Conservation (phyloP, 64 coral and sea anemone species). For the Montipora cactus region DNA sequence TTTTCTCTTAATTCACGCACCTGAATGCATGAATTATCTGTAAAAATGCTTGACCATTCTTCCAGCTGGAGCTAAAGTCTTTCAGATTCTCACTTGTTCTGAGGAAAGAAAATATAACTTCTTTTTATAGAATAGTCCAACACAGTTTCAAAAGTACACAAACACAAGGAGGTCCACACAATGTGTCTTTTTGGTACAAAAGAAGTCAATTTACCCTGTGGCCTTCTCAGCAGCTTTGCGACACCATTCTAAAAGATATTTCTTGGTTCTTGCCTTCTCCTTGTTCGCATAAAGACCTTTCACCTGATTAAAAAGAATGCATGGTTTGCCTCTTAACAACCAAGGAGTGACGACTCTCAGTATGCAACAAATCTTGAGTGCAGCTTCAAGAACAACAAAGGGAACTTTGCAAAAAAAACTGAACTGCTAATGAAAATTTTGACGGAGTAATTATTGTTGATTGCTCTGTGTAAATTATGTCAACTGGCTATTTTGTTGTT, state of each 20-base stretch:
- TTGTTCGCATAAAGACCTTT: conserved; percentile 82
- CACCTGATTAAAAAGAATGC: conserved; percentile 33
- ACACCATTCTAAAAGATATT: conserved; percentile 81
- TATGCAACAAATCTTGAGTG: too few relatives aligned
- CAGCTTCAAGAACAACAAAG: too few relatives aligned
- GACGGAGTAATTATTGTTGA: too few relatives aligned
- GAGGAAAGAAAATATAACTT: background rate
- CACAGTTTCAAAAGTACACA: too few relatives aligned
- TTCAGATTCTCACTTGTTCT: conserved; percentile 76
- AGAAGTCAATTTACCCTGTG: conserved; percentile 43
- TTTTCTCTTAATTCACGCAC: conserved; percentile 1
- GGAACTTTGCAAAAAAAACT: too few relatives aligned
- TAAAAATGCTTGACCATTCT: conserved; percentile 86
- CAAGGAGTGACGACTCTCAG: too few relatives aligned
- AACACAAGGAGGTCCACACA: too few relatives aligned
- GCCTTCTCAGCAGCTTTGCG: conserved; percentile 76
- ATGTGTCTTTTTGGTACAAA: too few relatives aligned
- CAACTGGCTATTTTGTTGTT: too few relatives aligned
- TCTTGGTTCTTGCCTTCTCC: conserved; percentile 87
- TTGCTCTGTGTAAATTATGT: too few relatives aligned
- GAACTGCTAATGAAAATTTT: too few relatives aligned
- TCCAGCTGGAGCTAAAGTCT: conserved; percentile 87
- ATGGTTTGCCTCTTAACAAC: background rate
- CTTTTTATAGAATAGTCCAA: background rate
- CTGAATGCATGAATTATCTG: conserved; percentile 82